These are phyloP conservation scores for Morone saxatilis DNA, from an alignment of 2,113 vertebrate genomes.

Conservation along the genomic window DNA sequence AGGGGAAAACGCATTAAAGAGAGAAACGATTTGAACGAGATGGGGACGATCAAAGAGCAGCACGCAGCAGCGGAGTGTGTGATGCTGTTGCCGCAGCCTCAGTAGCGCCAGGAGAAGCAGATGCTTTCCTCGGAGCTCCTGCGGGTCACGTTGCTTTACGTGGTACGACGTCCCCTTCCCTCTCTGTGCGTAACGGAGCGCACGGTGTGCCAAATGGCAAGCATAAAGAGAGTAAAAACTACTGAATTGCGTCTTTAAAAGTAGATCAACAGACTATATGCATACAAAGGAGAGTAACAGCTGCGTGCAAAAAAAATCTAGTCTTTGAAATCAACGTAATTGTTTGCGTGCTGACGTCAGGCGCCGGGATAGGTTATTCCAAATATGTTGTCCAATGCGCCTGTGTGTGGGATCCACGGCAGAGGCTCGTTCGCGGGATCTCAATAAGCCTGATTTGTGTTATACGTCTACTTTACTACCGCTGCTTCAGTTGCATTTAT, in stretches of 20 bases:
- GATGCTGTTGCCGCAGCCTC: constrained; percentile 63
- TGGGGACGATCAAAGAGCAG: constrained; percentile 3
- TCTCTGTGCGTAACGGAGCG: constrained; percentile 50
- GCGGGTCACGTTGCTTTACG: constrained; percentile 77
- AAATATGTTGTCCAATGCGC: constrained; percentile 47
- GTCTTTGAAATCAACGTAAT: constrained; percentile 66
- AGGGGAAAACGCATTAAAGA: background rate
- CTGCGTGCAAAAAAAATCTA: background rate
- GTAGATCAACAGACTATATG: background rate
- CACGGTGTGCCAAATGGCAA: constrained; percentile 29
- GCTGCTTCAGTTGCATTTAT: background rate
- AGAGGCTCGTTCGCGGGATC: background rate
- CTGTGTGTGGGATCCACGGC: constrained; percentile 16
- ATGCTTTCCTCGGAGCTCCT: constrained; percentile 59
- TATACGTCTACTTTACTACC: background rate
- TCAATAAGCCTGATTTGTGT: background rate
- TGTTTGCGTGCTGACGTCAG: constrained; percentile 84
- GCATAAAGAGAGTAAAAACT: background rate
- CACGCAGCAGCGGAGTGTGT: constrained; percentile 21
- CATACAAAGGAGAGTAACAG: constrained; percentile 6
- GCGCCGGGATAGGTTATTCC: constrained; percentile 65
- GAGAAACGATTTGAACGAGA: background rate
- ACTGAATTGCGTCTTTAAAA: no score
- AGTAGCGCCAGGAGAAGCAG: constrained; percentile 47
- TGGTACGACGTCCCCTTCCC: constrained; percentile 58